phyloP scores from a whole-genome alignment of 2,888 invertebrate genomes.

The Lochmaea crataegi region DNA sequence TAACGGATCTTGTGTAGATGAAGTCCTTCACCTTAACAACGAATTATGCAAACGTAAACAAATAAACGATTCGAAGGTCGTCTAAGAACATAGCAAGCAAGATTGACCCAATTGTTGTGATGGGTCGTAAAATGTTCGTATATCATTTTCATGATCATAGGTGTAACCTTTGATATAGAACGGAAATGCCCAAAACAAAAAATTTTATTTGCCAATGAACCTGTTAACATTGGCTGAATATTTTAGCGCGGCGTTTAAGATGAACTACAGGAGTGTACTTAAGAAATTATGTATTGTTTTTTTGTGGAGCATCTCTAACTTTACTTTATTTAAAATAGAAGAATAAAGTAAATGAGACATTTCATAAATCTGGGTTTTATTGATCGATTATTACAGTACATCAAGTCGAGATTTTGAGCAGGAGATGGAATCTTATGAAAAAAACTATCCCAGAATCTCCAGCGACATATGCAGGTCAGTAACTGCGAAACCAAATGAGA shows the following conservation, averaged over 20 bases:
- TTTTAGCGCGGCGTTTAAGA: not conserved
- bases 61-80: conserved; percentile 25
- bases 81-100: conserved; percentile 11
- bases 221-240: conserved; percentile 34
- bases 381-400: no score
- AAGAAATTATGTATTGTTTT: not conserved
- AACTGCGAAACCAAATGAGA: no score
- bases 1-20: not conserved
- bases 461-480: no score
- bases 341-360: no score
- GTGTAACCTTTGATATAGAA: conserved; percentile 50
- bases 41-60: conserved; percentile 28
- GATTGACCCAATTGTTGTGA: conserved; percentile 20
- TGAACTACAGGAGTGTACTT: conserved; percentile 1
- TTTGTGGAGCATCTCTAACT: no score
- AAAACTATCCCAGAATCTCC: no score
- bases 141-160: conserved; percentile 16
- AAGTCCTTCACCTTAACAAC: conserved; percentile 29
- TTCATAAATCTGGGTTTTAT: no score
- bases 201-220: conserved; percentile 43
- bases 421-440: no score
- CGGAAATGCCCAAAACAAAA: conserved; percentile 56
- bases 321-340: no score
- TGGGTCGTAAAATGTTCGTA: conserved; percentile 14
- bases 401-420: no score